Percentiles rank a stretch among this genome's conserved stretches.
phyloP scores from a whole-genome alignment of 2,113 vertebrate genomes.

The Leptobrachium leishanense region DNA sequence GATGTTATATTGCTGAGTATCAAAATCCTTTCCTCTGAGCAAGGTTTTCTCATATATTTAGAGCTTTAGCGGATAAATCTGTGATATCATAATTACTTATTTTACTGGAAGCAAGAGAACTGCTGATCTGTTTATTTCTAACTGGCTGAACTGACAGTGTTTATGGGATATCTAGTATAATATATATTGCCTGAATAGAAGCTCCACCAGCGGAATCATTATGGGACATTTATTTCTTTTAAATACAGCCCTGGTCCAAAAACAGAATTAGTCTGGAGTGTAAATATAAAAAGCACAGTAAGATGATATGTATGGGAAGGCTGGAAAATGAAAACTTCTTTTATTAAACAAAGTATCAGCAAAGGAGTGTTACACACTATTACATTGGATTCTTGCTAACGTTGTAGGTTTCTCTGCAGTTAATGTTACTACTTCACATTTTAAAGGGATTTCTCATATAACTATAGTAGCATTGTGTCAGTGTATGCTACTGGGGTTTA shows the following conservation, averaged over 20 bases:
- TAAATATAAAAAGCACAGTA: conserved; percentile 20
- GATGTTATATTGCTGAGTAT: conserved; percentile 27
- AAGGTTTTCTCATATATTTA: conserved; percentile 22
- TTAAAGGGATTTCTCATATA: too few species aligned
- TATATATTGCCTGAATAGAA: neutral
- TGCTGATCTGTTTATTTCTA: conserved; percentile 33
- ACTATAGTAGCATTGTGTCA: too few species aligned
- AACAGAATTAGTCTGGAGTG: conserved; percentile 11
- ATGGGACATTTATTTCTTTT: conserved; percentile 3
- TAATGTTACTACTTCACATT: neutral
- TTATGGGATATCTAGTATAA: conserved; percentile 26
- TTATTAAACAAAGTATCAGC: neutral
- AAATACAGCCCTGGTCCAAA: conserved; percentile 19
- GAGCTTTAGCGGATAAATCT: conserved; percentile 35
- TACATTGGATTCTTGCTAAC: neutral
- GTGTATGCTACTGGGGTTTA: too few species aligned
- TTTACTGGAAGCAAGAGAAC: conserved; percentile 38
- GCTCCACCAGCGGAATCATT: neutral
- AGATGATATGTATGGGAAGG: conserved; percentile 22
- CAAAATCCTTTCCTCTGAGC: neutral
- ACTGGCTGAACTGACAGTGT: conserved; percentile 9
- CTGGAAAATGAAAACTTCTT: conserved; percentile 1
- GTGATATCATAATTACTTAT: conserved; percentile 36
- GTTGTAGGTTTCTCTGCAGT: neutral
- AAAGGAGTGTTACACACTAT: neutral